Evolutionary conservation across 2,888 invertebrate species (phyloP).

Genomic region (Caenorhabditis sp.): DNA sequence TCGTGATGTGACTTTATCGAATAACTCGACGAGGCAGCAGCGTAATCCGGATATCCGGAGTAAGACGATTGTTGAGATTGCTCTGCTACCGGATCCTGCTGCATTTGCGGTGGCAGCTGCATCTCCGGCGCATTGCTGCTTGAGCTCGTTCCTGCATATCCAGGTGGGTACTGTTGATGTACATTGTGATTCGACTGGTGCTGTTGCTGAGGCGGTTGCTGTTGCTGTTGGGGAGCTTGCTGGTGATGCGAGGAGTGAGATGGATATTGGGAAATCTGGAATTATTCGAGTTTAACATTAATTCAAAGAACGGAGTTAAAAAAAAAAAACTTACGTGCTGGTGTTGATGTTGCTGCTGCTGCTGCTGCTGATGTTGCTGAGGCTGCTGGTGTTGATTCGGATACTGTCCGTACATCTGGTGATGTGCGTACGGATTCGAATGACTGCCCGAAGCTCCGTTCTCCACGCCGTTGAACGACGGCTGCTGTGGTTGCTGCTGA

Average conservation of each 20-base stretch:
- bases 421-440: slow-evolving; percentile 39
- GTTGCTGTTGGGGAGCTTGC: slow-evolving; percentile 8
- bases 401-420: slow-evolving; percentile 44
- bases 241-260: slow-evolving; percentile 18
- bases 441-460: slow-evolving; percentile 15
- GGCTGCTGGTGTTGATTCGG: slow-evolving; percentile 42
- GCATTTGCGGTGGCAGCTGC: neutral
- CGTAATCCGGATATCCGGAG: slow-evolving; percentile 39
- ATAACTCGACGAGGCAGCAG: slow-evolving; percentile 30
- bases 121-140: slow-evolving; percentile 13
- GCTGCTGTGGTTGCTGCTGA: slow-evolving; percentile 16
- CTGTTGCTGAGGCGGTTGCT: slow-evolving; percentile 15
- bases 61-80: slow-evolving; percentile 18
- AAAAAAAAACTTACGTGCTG: slow-evolving; percentile 19
- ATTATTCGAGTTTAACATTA: too few species aligned
- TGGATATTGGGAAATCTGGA: slow-evolving; percentile 45
- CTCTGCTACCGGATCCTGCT: neutral
- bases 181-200: slow-evolving; percentile 9
- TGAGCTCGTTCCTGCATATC: slow-evolving; percentile 20
- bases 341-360: slow-evolving; percentile 23
- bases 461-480: slow-evolving; percentile 34
- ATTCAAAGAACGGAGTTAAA: neutral
- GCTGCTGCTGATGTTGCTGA: slow-evolving; percentile 41
- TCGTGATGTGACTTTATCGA: slow-evolving; percentile 8
- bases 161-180: slow-evolving; percentile 15